Evolutionary conservation across 2,888 invertebrate genomes (phyloP), one percentile per base, ranked within the genome.

Genomic region (Hydropsyche betteni): DNA sequence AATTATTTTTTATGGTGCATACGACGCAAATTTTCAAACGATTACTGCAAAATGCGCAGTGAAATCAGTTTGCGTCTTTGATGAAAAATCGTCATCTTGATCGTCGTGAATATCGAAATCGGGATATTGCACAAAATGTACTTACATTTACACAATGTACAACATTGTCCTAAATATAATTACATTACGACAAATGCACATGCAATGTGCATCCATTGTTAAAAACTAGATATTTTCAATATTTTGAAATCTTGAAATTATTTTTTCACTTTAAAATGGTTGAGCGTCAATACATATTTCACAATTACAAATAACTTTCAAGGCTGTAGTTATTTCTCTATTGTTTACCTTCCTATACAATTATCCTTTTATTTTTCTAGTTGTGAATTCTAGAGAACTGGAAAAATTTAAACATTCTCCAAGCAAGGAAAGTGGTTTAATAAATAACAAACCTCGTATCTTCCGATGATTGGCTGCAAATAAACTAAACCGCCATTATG

Each of bases 361-460:
- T 58, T 58, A 58, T 58, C 58, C 58, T 58, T 58, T 44, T 44
- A 44, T 44, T 44, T 44, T 58, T 58, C n/a, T 58, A 24, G 58
- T 58, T 24, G 14, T 0, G 16, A 0, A 16, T 24, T 24, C 44
- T 14, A 16, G 51, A 50, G 51, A 50, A 50, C 44, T 16, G 24
- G 0, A 44, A 5, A 68, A 33, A 68, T 69, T 50, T 6, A 4
- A 51, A 38, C 50, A 14, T 69, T 69, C 69, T 10, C 69, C 51
- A 5, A 44, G 14, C 50, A 69, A 44, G 69, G 69, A 69, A 69
- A 69, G 69, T 69, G 14, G 69, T 12, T 8, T 44, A 69, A 69
- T 69, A 69, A 50, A 44, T 44, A 38, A 50, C 24, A 14, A 69
- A 16, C 58, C 24, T 24, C 12, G 8, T 24, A 58, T 4, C 16